Percentiles rank a stretch among this genome's conserved stretches.
These are phyloP conservation scores for Drosophila asahinai DNA, from an alignment of 1,140 invertebrate genomes.

Conservation along the genomic window DNA sequence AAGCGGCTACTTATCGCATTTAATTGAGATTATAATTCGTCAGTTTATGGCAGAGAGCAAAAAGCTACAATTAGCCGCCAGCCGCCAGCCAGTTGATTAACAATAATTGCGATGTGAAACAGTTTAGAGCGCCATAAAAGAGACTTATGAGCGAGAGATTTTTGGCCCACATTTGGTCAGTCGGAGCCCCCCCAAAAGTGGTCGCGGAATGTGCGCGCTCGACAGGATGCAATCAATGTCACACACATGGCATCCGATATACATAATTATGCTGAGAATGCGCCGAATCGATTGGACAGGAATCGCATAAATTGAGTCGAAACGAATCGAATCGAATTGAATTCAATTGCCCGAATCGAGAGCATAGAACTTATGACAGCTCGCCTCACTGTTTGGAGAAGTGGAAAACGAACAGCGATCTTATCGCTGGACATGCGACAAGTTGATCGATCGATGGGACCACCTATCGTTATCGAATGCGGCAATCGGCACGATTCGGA, in stretches of 20 bases:
- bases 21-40: conserved; percentile 65
- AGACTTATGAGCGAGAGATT: conserved; percentile 39
- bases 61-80: conserved; percentile 36
- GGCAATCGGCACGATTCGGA: conserved; percentile 46
- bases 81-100: conserved; percentile 41
- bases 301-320: conserved; percentile 64
- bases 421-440: conserved; percentile 61
- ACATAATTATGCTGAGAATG: conserved; percentile 51
- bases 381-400: conserved; percentile 3
- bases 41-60: conserved; percentile 27
- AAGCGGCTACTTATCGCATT: conserved; percentile 52
- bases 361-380: conserved; percentile 45
- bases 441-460: conserved; percentile 57
- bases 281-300: conserved; percentile 64
- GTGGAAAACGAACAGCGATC: conserved; percentile 32
- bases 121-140: conserved; percentile 63
- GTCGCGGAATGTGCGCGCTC: conserved; percentile 43
- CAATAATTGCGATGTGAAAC: conserved; percentile 59
- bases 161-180: conserved; percentile 50
- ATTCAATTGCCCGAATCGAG: conserved; percentile 22
- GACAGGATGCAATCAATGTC: conserved; percentile 66
- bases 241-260: conserved; percentile 19
- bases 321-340: conserved; percentile 18
- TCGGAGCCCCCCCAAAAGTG: conserved; percentile 45
- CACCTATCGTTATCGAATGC: conserved; percentile 48